Conservation (phyloP, 2,113 vertebrate species). For the Brachyistius frenatus region DNA sequence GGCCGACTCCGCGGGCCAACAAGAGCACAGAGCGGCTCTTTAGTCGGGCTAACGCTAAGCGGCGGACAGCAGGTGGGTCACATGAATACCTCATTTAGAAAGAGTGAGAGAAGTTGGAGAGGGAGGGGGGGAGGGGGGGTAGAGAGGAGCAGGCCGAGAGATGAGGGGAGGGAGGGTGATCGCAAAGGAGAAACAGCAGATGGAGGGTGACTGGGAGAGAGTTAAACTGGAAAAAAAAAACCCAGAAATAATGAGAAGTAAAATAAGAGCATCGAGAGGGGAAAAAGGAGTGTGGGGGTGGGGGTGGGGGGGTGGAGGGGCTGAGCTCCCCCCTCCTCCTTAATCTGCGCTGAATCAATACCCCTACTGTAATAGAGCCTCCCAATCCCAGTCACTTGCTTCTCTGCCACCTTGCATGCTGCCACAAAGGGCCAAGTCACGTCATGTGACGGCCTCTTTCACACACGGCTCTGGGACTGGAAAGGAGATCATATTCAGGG, state of each 20-base stretch:
- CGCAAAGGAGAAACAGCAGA: conserved; percentile 62
- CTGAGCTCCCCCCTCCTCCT: conserved; percentile 18
- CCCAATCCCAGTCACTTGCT: conserved; percentile 72
- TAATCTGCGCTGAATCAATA: conserved; percentile 78
- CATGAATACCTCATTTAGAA: conserved; percentile 85
- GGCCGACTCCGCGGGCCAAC: conserved; percentile 62
- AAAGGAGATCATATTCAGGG: conserved; percentile 60
- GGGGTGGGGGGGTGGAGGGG: not conserved
- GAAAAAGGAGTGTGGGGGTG: not conserved
- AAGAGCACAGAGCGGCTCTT: conserved; percentile 75
- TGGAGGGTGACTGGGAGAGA: conserved; percentile 54
- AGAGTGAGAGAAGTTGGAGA: conserved; percentile 69
- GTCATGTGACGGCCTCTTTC: conserved; percentile 75
- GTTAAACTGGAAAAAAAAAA: conserved; percentile 31
- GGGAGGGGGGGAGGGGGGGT: conserved; percentile 8
- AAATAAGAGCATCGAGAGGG: conserved; percentile 30
- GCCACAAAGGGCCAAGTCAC: conserved; percentile 74
- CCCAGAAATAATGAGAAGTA: conserved; percentile 39
- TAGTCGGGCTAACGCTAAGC: conserved; percentile 71
- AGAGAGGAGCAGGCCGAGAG: conserved; percentile 45
- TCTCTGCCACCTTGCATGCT: conserved; percentile 43
- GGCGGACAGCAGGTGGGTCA: conserved; percentile 82
- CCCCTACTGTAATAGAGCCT: conserved; percentile 70
- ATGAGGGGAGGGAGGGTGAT: conserved; percentile 42
- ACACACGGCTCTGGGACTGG: conserved; percentile 59